Evolutionary conservation across 1,140 invertebrate genomes (phyloP).

Genomic region (Lordiphosa collinella): DNA sequence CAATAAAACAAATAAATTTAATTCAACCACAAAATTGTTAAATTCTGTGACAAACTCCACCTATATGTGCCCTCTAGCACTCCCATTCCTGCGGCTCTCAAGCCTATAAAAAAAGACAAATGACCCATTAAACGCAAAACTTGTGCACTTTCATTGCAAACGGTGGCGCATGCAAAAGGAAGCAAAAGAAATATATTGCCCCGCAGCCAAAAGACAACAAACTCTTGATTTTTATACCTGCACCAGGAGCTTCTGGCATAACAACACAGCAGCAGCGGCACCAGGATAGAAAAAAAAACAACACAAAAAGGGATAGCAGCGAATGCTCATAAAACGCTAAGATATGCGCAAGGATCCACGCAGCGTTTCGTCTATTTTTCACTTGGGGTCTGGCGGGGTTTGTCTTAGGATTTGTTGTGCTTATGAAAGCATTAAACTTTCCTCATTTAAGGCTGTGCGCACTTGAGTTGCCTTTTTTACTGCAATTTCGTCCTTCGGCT

Average conservation of each 20-base stretch:
- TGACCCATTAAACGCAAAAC: conserved; percentile 74
- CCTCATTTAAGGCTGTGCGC: conserved; percentile 72
- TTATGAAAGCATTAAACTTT: conserved; percentile 78
- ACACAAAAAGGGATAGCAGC: conserved; percentile 53
- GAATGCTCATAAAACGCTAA: conserved; percentile 62
- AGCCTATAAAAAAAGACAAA: conserved; percentile 69
- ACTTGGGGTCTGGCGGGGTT: conserved; percentile 43
- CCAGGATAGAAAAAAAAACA: neutral
- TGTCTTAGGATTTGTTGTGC: conserved; percentile 76
- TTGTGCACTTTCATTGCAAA: conserved; percentile 69
- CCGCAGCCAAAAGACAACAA: conserved; percentile 71
- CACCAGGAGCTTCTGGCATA: conserved; percentile 18
- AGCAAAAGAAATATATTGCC: conserved; percentile 56
- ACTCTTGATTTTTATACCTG: conserved; percentile 76
- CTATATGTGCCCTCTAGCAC: conserved; percentile 1
- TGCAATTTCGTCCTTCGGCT: conserved; percentile 64
- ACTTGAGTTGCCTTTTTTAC: conserved; percentile 75
- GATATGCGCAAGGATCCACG: conserved; percentile 63
- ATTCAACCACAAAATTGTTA: neutral
- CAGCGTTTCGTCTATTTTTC: conserved; percentile 69
- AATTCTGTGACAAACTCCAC: neutral
- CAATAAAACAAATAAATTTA: neutral
- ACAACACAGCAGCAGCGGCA: neutral
- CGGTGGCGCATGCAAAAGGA: conserved; percentile 1
- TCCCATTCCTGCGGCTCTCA: neutral